phyloP scores from a whole-genome alignment of 2,113 vertebrate genomes.

The Perognathus longimembris region DNA sequence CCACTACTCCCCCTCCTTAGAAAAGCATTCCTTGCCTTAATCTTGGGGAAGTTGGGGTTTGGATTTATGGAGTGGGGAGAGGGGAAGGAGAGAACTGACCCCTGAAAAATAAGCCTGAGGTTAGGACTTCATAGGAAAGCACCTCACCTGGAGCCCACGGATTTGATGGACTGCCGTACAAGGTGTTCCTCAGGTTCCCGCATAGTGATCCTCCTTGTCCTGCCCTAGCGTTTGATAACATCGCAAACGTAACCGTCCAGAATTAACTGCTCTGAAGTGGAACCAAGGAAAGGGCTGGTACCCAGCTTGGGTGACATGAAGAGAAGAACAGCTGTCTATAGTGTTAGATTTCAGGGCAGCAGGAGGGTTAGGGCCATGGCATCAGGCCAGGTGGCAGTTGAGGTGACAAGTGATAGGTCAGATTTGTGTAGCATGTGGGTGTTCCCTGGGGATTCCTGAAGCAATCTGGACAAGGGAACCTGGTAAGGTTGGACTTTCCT shows the following conservation, averaged over 20 bases:
- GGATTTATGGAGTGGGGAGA: background rate
- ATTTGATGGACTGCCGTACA: rapidly evolving
- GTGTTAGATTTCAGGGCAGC: slow-evolving; percentile 6
- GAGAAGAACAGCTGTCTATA: slow-evolving; percentile 27
- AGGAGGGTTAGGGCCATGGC: background rate
- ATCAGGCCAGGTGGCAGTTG: slow-evolving; percentile 21
- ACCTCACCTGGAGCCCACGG: rapidly evolving
- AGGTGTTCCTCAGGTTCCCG: background rate
- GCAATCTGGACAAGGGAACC: background rate
- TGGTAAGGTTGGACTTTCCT: background rate
- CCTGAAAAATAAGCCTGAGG: background rate
- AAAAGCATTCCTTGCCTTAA: background rate
- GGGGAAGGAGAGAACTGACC: background rate
- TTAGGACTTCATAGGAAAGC: background rate
- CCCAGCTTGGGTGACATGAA: background rate
- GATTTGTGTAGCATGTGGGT: slow-evolving; percentile 21
- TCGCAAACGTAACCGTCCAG: background rate
- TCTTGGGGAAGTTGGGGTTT: background rate
- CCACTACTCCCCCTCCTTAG: background rate
- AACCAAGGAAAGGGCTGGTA: background rate
- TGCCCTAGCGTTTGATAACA: background rate
- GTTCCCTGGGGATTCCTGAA: slow-evolving; percentile 33
- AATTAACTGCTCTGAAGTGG: background rate
- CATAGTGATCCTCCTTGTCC: background rate
- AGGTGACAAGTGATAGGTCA: slow-evolving; percentile 3